Base-by-base conservation (phyloP, 1,140 invertebrate genomes). In the Drosophila subobscura region DNA sequence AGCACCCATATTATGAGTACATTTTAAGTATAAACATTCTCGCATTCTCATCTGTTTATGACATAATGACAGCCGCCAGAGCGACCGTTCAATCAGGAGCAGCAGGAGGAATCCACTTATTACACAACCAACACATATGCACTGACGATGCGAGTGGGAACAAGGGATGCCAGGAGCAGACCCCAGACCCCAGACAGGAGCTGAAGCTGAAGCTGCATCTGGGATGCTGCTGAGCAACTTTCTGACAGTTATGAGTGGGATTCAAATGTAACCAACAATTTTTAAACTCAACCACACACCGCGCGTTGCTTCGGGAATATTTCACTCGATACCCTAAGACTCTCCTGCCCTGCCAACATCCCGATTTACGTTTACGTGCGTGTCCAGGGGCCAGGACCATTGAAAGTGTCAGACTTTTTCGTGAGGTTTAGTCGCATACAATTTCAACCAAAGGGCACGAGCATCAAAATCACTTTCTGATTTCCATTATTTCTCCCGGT, bases 261-360 rank as follows among this genome's bases (percentile, higher is more conserved):
- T 86, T 85, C 81, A 86, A 86, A 86, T 85, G 81, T 80, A 86
- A 85, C 80, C 80, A 85, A 79, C 72, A 59, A 77, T 59, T 80
- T 73, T 84, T 61, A 70, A 79, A 53, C 61, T 57, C 50, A 44
- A 56, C 63, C 51, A 20, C 65, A 50, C 63, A 27, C 23, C 49
- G 42, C 49, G 12, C 33, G 33, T 40, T 33, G 44, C 63, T 55
- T 40, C 33, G 23, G 23, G 33, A 25, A 33, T 20, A 20, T 25
- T 49, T 47, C 40, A 63, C 14, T 42, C 22, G 5, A 40, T 33
- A 3, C 29, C 10, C 33, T 10, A 33, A 23, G 40, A 40, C 42
- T 54, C 45, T 33, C 23, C 20, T 12, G n/a, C 10, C 16, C 16
- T 20, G 16, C 16, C 16, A 20, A 22, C 12, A 60, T 60, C 50